These are phyloP conservation scores for Dermolepida albohirtum DNA, from an alignment of 2,888 invertebrate genomes.

Conservation along the genomic window DNA sequence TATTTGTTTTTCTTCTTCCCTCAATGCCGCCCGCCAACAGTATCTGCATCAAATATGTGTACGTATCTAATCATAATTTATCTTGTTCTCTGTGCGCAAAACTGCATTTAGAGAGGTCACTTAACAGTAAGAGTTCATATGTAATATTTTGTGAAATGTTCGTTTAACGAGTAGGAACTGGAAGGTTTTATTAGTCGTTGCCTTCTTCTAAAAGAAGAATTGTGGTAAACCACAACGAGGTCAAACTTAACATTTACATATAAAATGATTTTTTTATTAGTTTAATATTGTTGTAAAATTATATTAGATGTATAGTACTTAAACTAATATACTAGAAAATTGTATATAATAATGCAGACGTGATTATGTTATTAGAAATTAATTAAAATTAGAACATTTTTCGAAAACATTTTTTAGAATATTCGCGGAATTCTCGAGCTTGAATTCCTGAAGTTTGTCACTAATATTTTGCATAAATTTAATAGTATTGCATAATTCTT, in stretches of 20 bases:
- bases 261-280: too few relatives aligned
- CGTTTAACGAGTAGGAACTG: conserved; percentile 31
- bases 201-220: conserved; percentile 24
- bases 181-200: conserved; percentile 29
- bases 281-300: too few relatives aligned
- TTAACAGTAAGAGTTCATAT: conserved; percentile 54
- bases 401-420: too few relatives aligned
- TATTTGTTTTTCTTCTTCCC: conserved; percentile 40
- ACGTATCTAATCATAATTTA: conserved; percentile 58
- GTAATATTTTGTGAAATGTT: conserved; percentile 44
- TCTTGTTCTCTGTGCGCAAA: conserved; percentile 40
- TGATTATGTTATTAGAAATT: too few relatives aligned
- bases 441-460: too few relatives aligned
- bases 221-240: conserved; percentile 20
- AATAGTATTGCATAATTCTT: too few relatives aligned
- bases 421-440: too few relatives aligned
- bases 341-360: too few relatives aligned
- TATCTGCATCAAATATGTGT: conserved; percentile 72
- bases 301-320: too few relatives aligned
- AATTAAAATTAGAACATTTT: too few relatives aligned
- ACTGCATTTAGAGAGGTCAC: conserved; percentile 49
- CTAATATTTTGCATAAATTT: too few relatives aligned
- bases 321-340: too few relatives aligned
- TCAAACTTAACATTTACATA: conserved; percentile 6
- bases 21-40: conserved; percentile 60